These are phyloP conservation scores for Limnephilus marmoratus DNA, from an alignment of 2,888 invertebrate species.

Conservation along the genomic window DNA sequence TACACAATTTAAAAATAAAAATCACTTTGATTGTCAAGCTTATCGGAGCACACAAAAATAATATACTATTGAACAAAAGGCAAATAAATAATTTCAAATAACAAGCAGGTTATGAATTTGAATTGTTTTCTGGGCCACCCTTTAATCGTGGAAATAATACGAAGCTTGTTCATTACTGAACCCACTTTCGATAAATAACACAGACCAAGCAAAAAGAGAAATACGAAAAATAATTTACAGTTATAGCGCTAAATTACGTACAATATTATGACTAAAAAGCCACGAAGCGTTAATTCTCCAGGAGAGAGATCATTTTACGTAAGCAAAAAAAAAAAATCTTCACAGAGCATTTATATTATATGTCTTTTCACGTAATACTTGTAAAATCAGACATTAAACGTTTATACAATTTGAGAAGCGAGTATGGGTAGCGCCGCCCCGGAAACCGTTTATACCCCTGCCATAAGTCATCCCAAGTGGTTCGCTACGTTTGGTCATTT, in stretches of 20 bases:
- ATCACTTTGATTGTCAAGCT: too few relatives aligned
- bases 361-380: not conserved
- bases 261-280: not conserved
- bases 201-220: not conserved
- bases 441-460: too few relatives aligned
- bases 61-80: too few relatives aligned
- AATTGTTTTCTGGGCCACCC: not conserved
- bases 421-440: too few relatives aligned
- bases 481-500: too few relatives aligned
- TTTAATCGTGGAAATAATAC: not conserved
- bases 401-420: not conserved
- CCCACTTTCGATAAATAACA: not conserved
- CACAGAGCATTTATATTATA: not conserved
- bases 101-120: not conserved
- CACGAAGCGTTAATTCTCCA: not conserved
- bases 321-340: not conserved
- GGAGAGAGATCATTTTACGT: not conserved
- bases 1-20: too few relatives aligned
- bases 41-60: too few relatives aligned
- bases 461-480: too few relatives aligned
- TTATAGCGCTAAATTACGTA: not conserved
- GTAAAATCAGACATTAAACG: not conserved
- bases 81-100: not conserved
- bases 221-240: not conserved
- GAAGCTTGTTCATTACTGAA: not conserved